Percentiles rank a stretch among this genome's conserved stretches.
These are phyloP conservation scores for Merluccius polli DNA, from an alignment of 2,797 vertebrate genomes.

Conservation along the genomic window DNA sequence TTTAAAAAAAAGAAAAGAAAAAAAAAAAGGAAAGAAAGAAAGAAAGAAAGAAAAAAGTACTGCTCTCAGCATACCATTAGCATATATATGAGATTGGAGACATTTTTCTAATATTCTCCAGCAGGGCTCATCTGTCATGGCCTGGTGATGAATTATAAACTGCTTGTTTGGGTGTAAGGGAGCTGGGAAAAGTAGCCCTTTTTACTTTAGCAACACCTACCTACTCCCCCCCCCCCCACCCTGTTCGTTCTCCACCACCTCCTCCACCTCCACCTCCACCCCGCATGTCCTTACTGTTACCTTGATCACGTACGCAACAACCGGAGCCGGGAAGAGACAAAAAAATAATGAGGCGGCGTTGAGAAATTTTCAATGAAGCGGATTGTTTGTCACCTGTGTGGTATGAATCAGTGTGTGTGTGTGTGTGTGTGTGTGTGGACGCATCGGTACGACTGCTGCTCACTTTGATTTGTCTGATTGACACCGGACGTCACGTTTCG, in stretches of 20 bases:
- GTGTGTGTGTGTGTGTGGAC: conserved; percentile 16
- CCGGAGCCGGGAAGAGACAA: conserved; percentile 1
- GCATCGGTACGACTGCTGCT: conserved; percentile 24
- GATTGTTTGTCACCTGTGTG: conserved; percentile 38
- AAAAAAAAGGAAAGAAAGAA: not conserved
- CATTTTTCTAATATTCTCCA: conserved; percentile 99
- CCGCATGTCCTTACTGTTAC: too few species aligned
- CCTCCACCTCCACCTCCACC: conserved; percentile 46
- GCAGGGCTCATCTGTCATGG: conserved; percentile 99
- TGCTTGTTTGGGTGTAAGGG: conserved; percentile 89
- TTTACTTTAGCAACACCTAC: conserved; percentile 30
- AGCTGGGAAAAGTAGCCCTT: conserved; percentile 57
- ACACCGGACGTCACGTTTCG: conserved; percentile 27
- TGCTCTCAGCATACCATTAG: conserved; percentile 98
- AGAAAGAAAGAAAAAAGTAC: not conserved
- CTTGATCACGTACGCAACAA: too few species aligned
- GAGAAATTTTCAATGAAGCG: conserved; percentile 33
- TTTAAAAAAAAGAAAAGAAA: conserved; percentile 75
- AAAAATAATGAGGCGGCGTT: conserved; percentile 50
- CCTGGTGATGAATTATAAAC: conserved; percentile 99
- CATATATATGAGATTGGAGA: conserved; percentile 99
- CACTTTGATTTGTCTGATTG: conserved; percentile 22
- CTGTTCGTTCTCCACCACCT: not conserved
- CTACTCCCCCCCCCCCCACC: conserved; percentile 52
- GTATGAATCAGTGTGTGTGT: conserved; percentile 32